phyloP scores from a whole-genome alignment of 2,113 vertebrate genomes.

The Odocoileus virginianus region DNA sequence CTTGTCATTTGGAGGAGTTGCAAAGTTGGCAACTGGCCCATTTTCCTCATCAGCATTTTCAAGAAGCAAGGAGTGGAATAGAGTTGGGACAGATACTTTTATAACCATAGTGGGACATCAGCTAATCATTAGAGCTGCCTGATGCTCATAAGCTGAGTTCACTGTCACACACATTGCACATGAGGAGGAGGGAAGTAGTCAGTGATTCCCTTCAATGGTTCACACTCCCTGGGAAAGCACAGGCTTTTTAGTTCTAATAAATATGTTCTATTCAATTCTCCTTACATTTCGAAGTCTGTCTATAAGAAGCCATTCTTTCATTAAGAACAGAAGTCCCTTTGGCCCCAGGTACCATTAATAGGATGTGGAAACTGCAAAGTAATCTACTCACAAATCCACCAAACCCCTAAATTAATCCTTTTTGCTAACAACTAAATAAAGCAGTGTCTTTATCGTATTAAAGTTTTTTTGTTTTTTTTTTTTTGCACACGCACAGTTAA shows the following conservation, averaged over 20 bases:
- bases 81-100: background rate
- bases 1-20: background rate
- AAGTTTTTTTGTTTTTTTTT: background rate
- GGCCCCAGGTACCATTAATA: background rate
- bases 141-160: background rate
- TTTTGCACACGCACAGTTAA: conserved; percentile 33
- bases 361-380: conserved; percentile 16
- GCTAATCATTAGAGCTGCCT: background rate
- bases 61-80: background rate
- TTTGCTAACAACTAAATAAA: conserved; percentile 50
- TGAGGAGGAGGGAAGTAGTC: background rate
- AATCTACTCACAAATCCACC: conserved; percentile 42
- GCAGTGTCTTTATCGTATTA: conserved; percentile 53
- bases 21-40: background rate
- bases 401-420: conserved; percentile 46
- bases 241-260: background rate
- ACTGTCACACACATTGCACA: background rate
- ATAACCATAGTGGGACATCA: background rate
- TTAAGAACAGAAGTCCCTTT: background rate
- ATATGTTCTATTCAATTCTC: background rate
- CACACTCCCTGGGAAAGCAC: background rate
- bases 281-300: background rate
- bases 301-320: background rate
- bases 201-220: background rate
- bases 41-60: background rate